phyloP scores from a whole-genome alignment of 2,113 vertebrate genomes.

The Trinectes maculatus region DNA sequence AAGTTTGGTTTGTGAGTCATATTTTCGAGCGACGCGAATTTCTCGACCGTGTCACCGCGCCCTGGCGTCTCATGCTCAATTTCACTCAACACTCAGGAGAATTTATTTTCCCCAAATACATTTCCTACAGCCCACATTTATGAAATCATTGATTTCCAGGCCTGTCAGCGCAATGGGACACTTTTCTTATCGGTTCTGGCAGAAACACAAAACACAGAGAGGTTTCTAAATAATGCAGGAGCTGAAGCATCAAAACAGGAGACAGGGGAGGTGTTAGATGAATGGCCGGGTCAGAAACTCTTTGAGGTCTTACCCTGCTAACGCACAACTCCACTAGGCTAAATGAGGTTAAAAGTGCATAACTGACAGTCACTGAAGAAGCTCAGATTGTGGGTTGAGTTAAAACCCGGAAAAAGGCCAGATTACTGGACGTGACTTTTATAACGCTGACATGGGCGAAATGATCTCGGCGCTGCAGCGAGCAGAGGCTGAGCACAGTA shows the following conservation, averaged over 20 bases:
- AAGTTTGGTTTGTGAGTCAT: slow-evolving; percentile 27
- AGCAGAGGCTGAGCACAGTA: slow-evolving; percentile 16
- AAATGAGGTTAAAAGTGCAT: slow-evolving; percentile 56
- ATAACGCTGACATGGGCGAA: background rate
- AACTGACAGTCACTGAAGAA: slow-evolving; percentile 39
- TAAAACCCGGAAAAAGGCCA: background rate
- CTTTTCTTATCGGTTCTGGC: slow-evolving; percentile 63
- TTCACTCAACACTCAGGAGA: slow-evolving; percentile 44
- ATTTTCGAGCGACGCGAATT: slow-evolving; percentile 38
- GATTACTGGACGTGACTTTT: slow-evolving; percentile 29
- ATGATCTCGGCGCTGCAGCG: slow-evolving; percentile 3
- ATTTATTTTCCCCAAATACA: slow-evolving; percentile 58
- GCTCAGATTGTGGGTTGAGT: slow-evolving; percentile 20
- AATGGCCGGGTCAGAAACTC: slow-evolving; percentile 63
- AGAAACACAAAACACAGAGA: slow-evolving; percentile 68
- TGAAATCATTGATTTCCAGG: slow-evolving; percentile 74
- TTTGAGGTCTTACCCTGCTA: slow-evolving; percentile 50
- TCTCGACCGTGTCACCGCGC: slow-evolving; percentile 27
- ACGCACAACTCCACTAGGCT: slow-evolving; percentile 50
- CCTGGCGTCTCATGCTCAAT: slow-evolving; percentile 49
- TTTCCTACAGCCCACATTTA: slow-evolving; percentile 57
- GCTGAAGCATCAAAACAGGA: slow-evolving; percentile 66
- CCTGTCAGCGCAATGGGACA: slow-evolving; percentile 58
- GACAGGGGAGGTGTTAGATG: slow-evolving; percentile 67
- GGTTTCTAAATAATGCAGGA: slow-evolving; percentile 77